Evolutionary conservation across 2,888 invertebrate species (phyloP).

Genomic region (Apamea monoglypha): DNA sequence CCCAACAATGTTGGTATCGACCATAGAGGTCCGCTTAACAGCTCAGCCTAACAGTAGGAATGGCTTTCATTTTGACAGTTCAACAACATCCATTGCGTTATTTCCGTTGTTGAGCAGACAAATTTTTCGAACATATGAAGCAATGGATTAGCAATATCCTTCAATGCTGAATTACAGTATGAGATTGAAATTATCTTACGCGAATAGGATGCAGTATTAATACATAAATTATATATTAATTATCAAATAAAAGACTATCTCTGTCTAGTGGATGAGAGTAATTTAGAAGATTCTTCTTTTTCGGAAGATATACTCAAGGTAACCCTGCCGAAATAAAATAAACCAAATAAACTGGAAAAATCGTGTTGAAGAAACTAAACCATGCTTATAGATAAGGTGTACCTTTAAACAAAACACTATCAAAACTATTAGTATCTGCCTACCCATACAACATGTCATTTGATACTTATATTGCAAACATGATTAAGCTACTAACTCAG

Average conservation of each 20-base stretch:
- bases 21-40: not conserved
- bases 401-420: not conserved
- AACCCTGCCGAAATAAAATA: not conserved
- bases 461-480: conserved; percentile 42
- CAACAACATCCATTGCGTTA: too few relatives aligned
- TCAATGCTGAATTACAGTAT: too few relatives aligned
- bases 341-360: not conserved
- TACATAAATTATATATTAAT: not conserved
- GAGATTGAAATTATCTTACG: too few relatives aligned
- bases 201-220: too few relatives aligned
- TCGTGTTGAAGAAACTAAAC: not conserved
- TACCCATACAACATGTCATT: conserved; percentile 23
- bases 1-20: not conserved
- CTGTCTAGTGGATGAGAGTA: not conserved
- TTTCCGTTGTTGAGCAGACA: too few relatives aligned
- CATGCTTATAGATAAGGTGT: not conserved
- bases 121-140: too few relatives aligned
- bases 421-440: not conserved
- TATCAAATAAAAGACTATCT: not conserved
- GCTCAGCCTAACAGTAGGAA: too few relatives aligned
- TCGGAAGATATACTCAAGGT: not conserved
- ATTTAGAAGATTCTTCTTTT: not conserved
- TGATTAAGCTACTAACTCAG: conserved; percentile 39
- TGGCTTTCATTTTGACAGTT: too few relatives aligned
- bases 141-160: too few relatives aligned